A percentile compares a stretch with the other conserved stretches of the same genome.
Conservation (phyloP, 2,888 invertebrate species). For the Nesidiocoris tenuis region DNA sequence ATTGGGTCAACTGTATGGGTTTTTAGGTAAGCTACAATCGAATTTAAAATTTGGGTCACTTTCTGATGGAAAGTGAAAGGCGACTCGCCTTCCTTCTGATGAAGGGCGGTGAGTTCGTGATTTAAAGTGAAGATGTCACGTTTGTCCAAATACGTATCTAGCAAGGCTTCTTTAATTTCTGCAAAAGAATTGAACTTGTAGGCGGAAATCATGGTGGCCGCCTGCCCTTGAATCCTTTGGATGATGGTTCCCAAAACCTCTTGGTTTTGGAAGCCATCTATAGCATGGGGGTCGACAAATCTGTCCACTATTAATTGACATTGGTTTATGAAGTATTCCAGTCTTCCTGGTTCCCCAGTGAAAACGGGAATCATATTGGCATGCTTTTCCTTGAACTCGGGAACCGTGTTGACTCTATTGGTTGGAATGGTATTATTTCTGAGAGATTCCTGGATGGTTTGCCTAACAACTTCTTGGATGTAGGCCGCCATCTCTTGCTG, state of each 20-base stretch:
- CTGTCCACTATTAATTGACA: not conserved
- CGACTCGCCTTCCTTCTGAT: not conserved
- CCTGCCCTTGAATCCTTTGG: too few species aligned
- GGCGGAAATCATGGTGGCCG: not conserved
- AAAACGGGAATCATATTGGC: not conserved
- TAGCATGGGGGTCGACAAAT: not conserved
- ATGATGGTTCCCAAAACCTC: not conserved
- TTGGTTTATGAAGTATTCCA: not conserved
- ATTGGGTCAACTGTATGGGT: not conserved
- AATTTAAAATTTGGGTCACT: too few species aligned
- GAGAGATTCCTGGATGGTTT: not conserved
- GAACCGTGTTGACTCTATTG: not conserved
- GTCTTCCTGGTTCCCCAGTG: not conserved
- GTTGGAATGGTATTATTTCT: not conserved
- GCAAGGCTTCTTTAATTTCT: not conserved
- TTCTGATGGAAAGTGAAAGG: too few species aligned
- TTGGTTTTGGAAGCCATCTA: not conserved
- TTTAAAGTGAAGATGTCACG: not conserved
- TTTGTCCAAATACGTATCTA: not conserved
- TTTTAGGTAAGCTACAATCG: too few species aligned
- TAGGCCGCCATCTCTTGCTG: too few species aligned
- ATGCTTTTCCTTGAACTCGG: not conserved
- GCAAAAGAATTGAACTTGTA: not conserved
- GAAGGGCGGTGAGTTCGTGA: not conserved
- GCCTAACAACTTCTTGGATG: too few species aligned